Conservation (phyloP, 2,113 vertebrate genomes). For the Chaenogobius annularis region DNA sequence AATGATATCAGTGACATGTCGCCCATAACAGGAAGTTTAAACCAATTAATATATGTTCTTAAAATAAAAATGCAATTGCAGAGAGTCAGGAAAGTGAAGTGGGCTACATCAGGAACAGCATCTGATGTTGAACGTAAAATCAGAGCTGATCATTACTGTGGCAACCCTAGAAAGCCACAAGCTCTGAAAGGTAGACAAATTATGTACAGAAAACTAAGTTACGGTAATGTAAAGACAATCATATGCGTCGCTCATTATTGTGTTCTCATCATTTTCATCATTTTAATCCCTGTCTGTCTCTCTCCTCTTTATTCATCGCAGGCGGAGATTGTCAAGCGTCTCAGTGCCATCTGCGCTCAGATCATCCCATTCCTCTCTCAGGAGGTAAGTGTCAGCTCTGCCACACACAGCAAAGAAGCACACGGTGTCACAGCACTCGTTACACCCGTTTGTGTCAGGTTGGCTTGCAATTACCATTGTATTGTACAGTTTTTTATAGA, state of each 20-base stretch:
- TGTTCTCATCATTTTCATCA: slow-evolving; percentile 38
- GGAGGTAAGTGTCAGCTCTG: slow-evolving; percentile 81
- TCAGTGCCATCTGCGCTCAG: slow-evolving; percentile 91
- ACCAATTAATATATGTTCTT: too few relatives aligned
- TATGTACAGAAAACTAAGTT: slow-evolving; percentile 10
- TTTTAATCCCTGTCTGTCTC: slow-evolving; percentile 34
- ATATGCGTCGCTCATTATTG: slow-evolving; percentile 31
- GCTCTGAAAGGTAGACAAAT: neutral
- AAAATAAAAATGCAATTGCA: too few relatives aligned
- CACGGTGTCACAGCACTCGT: slow-evolving; percentile 11
- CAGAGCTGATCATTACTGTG: neutral
- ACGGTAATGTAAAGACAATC: slow-evolving; percentile 46
- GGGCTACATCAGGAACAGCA: neutral
- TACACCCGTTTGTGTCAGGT: neutral
- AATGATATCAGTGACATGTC: too few relatives aligned
- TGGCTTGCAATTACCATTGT: neutral
- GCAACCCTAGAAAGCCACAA: neutral
- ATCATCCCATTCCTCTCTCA: slow-evolving; percentile 92
- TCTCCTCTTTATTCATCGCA: slow-evolving; percentile 54
- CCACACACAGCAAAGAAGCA: slow-evolving; percentile 42
- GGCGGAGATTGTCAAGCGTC: slow-evolving; percentile 93
- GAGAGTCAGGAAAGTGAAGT: neutral
- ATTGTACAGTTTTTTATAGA: neutral
- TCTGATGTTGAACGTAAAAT: neutral
- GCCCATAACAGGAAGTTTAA: too few relatives aligned